Percentiles rank a stretch among this genome's conserved stretches.
Conservation (phyloP, 2,888 invertebrate genomes). For the Peribatodes rhomboidaria region DNA sequence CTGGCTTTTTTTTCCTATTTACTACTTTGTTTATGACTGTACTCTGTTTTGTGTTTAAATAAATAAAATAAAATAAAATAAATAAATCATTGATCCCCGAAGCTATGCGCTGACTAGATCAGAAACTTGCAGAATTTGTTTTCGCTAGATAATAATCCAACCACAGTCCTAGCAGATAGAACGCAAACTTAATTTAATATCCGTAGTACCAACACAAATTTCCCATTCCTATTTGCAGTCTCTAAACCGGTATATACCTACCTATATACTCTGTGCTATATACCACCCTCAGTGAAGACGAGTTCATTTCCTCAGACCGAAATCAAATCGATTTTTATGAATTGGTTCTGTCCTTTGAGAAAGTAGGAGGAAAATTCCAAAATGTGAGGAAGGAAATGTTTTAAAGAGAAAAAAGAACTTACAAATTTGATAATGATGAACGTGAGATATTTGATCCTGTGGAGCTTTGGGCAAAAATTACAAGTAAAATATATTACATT, state of each 20-base stretch:
- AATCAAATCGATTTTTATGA: conserved; percentile 23
- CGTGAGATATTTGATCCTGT: conserved; percentile 5
- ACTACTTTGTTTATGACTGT: no score
- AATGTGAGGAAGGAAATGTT: conserved; percentile 5
- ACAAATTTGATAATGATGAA: conserved; percentile 13
- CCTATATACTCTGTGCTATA: no score
- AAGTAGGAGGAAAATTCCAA: background rate
- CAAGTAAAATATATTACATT: background rate
- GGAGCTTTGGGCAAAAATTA: background rate
- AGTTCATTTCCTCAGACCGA: conserved; percentile 15
- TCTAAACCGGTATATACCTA: background rate
- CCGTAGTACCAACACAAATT: background rate
- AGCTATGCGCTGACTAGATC: no score
- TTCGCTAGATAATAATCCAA: background rate
- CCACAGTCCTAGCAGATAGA: background rate
- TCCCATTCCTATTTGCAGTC: background rate
- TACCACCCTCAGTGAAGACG: no score
- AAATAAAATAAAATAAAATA: no score
- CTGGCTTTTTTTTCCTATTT: no score
- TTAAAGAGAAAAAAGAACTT: conserved; percentile 1
- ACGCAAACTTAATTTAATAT: background rate
- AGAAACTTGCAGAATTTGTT: no score
- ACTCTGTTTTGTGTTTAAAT: no score
- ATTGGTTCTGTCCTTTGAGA: conserved; percentile 8
- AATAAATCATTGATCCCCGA: no score